Evolutionary conservation across 1,140 invertebrate genomes (phyloP), one percentile per base, ranked within the genome.

Genomic region (Tetranychus urticae): DNA sequence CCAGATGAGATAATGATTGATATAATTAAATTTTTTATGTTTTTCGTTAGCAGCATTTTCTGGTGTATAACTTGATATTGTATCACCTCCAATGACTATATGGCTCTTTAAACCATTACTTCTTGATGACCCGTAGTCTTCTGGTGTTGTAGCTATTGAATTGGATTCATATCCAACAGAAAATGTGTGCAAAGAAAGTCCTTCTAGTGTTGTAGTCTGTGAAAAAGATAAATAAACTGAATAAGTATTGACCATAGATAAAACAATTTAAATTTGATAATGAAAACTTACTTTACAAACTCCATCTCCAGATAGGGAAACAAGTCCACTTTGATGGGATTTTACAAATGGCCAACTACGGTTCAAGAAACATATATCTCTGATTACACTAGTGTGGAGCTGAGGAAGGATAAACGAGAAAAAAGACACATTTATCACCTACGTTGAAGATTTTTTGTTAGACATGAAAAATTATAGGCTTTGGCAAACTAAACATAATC

Each of bases 331-430:
- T 60, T 74, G 69, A 36, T 68, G 66, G 39, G 67, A 67, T n/a
- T 68, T 58, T 35, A 68, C 69, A 74, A 75, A 77, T 23, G 75
- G 75, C 76, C 76, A 77, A 14, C 73, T 73, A 33, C 71, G 68
- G 59, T 73, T 69, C 58, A 76, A 66, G 67, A 75, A 77, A 59
- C 69, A 71, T 47, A 77, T 70, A 65, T 77, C 76, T 57, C 73
- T 67, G 60, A 77, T 75, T 50, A 71, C 66, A 58, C 67, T 71
- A 39, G 69, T 66, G 66, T 77, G 75, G 45, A 77, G 63, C 75
- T 77, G 63, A 23, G 68, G 7, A 8, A 47, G 7, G 7, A 47
- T 23, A 23, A 23, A 23, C 23, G 23, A 23, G 23, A 23, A 23
- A 23, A 23, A 23, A 23, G 23, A 23, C 23, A 23, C 23, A 23